Evolutionary conservation across 2,113 vertebrate species (phyloP), one percentile per base, ranked within the genome.

Genomic region (Gymnogyps californianus): DNA sequence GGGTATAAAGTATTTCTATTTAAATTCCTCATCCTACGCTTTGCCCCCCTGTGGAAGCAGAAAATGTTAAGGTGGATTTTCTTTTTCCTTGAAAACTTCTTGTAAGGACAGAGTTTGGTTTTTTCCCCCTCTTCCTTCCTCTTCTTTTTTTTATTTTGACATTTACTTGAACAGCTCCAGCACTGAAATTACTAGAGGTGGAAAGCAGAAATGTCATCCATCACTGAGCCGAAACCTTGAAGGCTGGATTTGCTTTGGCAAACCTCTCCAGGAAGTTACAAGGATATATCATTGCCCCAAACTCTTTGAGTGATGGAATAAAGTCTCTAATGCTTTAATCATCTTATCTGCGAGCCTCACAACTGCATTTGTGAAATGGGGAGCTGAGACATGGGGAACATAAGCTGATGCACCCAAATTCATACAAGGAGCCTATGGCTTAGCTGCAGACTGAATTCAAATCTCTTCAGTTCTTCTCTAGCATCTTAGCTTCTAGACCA

Each of bases 271-370:
- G 95, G 92, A 93, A 96, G 70, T 52, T 38, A 57, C 40, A 29
- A 47, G 36, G 62, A 82, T 62, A 62, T 31, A 83, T 90, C 90
- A 85, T 71, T 29, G 55, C 87, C 77, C 84, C 75, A n/a, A 58
- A 96, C 91, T 90, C 70, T 83, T 51, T 70, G 84, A 93, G 66
- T 91, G 96, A 93, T 38, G 84, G 78, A 69, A 90, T 93, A 44
- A 96, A 91, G 44, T 36, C 77, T 91, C 31, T 1, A 8, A 76
- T 16, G 74, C 66, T 93, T 94, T 96, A 95, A 96, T 83, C 75
- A 77, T 20, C 84, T 96, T 95, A 95, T 93, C 95, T 54, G 75
- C 2, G 12, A 93, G 65, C 64, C 87, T 94, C 89, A 80, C 26
- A 7, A 20, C 42, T 40, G 46, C 26, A 21, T 47, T 6, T 36